phyloP scores from a whole-genome alignment of 2,888 invertebrate species.

The Eudemis profundana region DNA sequence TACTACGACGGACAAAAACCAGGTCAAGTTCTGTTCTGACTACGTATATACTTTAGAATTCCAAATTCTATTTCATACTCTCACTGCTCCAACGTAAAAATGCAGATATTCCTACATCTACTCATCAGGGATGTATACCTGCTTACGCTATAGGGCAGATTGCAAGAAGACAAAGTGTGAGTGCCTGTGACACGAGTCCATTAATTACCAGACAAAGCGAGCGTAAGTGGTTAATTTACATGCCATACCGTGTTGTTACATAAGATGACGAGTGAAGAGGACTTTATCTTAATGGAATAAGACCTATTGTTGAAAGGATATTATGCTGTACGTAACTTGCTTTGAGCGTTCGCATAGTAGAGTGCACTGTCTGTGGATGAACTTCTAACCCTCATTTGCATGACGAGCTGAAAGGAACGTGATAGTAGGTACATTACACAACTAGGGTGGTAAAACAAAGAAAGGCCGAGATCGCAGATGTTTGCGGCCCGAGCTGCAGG shows the following conservation, averaged over 20 bases:
- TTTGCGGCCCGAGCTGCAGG: too few relatives aligned
- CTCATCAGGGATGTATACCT: neutral
- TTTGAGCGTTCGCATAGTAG: constrained; percentile 6
- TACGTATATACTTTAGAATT: too few relatives aligned
- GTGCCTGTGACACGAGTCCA: constrained; percentile 24
- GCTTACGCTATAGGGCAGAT: constrained; percentile 20
- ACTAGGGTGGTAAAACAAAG: too few relatives aligned
- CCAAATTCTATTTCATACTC: too few relatives aligned
- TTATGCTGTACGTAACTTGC: neutral
- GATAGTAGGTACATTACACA: neutral
- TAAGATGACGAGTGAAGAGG: neutral
- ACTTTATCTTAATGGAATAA: constrained; percentile 15
- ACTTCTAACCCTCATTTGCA: constrained; percentile 18
- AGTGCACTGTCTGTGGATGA: constrained; percentile 21
- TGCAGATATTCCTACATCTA: neutral
- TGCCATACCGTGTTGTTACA: neutral
- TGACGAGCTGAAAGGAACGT: neutral
- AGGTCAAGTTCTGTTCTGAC: too few relatives aligned
- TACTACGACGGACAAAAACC: too few relatives aligned
- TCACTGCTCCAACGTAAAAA: too few relatives aligned
- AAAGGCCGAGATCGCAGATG: too few relatives aligned
- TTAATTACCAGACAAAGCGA: constrained; percentile 30
- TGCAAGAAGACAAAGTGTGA: constrained; percentile 13
- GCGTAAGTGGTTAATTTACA: constrained; percentile 35
- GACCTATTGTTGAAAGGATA: constrained; percentile 10